Conservation (phyloP, 2,113 vertebrate species). For the Oncorhynchus keta region DNA sequence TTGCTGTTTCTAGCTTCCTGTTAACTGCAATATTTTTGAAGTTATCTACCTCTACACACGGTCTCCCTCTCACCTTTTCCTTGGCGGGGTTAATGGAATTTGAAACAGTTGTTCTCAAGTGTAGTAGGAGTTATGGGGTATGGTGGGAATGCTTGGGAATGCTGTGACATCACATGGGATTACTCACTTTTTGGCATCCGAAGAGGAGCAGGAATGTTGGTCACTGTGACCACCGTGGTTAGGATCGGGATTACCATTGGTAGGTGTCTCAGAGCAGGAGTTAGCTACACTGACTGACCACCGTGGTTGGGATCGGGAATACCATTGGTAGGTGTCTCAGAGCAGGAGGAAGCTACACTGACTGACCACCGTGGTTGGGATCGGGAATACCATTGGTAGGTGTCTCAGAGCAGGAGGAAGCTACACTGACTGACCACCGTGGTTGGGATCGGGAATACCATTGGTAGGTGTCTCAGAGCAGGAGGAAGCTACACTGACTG, state of each 20-base stretch:
- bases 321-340: constrained; percentile 35
- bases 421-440: constrained; percentile 9
- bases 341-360: constrained; percentile 21
- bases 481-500: constrained; percentile 23
- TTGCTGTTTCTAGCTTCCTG: too few species aligned
- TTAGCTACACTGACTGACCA: constrained; percentile 16
- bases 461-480: constrained; percentile 35
- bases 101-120: constrained; percentile 26
- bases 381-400: constrained; percentile 23
- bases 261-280: constrained; percentile 37
- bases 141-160: constrained; percentile 22
- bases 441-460: constrained; percentile 1
- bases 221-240: constrained; percentile 31
- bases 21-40: background rate
- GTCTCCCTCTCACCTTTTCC: constrained; percentile 12
- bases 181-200: constrained; percentile 15
- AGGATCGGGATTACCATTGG: constrained; percentile 2
- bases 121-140: constrained; percentile 8
- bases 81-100: constrained; percentile 36
- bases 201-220: constrained; percentile 50
- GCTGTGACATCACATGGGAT: constrained; percentile 42
- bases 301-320: background rate
- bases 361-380: constrained; percentile 11
- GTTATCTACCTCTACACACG: background rate
- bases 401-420: constrained; percentile 33